Evolutionary conservation across 1,140 invertebrate species (phyloP), one percentile per base, ranked within the genome.

Genomic region (Melipona quadrifasciata): DNA sequence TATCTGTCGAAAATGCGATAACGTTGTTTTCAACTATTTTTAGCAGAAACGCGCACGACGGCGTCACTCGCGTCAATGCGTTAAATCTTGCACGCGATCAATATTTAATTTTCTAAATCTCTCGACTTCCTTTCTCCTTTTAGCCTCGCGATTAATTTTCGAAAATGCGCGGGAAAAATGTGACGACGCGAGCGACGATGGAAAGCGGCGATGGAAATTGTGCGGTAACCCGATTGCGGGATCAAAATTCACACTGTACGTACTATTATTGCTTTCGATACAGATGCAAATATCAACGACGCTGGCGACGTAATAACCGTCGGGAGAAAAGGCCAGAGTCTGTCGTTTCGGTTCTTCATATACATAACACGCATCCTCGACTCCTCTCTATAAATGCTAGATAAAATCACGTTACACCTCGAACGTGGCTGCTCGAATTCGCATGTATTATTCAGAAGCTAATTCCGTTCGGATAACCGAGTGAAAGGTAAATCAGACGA

Each of bases 401-500:
- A 94, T 93, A 93, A 93, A 94, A 94, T 93, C 90, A 88, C 86
- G 92, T 92, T 92, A 92, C 91, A 91, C 87, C 86, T 90, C 84
- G 86, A 90, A 89, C 87, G 73, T 87, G 58, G 39, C 76, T 87
- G 75, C 81, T 82, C 65, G 65, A 71, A 84, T 81, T 90, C 85
- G 51, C 89, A 94, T 94, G 91, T 88, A 93, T 94, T 94, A 94
- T 94, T 94, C 93, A 94, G 86, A 64, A 91, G 91, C 92, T 93
- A 94, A 93, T 94, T 93, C 90, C 87, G 86, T 86, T 86, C 88
- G 89, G 92, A 92, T 91, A 93, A 93, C 90, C 90, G 85, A 85
- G 70, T 85, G 87, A 91, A 92, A 93, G 86, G 91, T 91, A 89
- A 85, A 77, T 70, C 78, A 65, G 72, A 78, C 87, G 78, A 88